Base-by-base conservation (phyloP, 1,140 invertebrate genomes). In the Centruroides sculpturatus region DNA sequence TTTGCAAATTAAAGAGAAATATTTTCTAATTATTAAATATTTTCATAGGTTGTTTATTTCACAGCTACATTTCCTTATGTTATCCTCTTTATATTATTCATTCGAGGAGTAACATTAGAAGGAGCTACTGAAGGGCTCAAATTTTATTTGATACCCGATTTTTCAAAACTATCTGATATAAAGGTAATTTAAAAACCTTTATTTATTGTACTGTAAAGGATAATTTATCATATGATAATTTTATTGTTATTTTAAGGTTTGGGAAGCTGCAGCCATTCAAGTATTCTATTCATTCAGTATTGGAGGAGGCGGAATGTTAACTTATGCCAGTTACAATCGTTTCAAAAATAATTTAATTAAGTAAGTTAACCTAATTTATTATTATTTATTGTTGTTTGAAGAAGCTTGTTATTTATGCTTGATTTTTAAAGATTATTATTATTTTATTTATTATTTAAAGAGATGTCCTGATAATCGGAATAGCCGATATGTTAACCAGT, bases 281-380 rank as follows among this genome's bases (percentile, higher is more conserved):
- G 73, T 76, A 64, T 67, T 66, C 50, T 75, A 74, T 60, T 75
- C 73, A 10, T 75, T 72, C 51, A 77, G 77, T 48, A 67, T 75
- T 56, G 73, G 70, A 48, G 72, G 73, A 6, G 78, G 78, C 9
- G 82, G 83, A 3, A 71, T 86, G 49, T 83, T 85, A 5, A 83
- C 85, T 47, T 71, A 87, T 0, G 85, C 85, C 46, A 85, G 83
- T 4, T 86, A 85, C 69, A 87, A 87, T 71, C 82, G 83, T 65
- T 86, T 84, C 65, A 77, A 84, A 66, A 83, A 86, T 65, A 85
- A 87, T 68, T 84, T 81, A 57, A 85, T 84, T 74, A 83, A 80
- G 63, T 41, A 52, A 23, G 8, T 34, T 34, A 6, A n/a, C 3
- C 51, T 53, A 36, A 53, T 53, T 53, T 6, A 41, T 41, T 41